phyloP scores from a whole-genome alignment of 2,113 vertebrate species.

The Myotis davidii region DNA sequence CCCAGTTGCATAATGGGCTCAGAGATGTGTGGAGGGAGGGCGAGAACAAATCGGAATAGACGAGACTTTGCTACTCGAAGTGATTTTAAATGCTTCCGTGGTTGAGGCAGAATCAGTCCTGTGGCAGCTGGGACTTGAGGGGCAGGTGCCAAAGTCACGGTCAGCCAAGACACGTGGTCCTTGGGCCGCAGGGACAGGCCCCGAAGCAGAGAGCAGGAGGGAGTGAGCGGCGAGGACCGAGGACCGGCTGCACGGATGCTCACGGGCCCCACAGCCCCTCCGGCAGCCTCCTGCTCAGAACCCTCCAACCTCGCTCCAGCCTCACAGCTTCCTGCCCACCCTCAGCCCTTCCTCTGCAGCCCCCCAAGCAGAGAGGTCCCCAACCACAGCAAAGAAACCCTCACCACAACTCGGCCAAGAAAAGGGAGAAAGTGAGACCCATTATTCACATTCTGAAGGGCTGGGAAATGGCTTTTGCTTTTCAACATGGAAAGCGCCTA shows the following conservation, averaged over 20 bases:
- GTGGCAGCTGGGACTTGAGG: background rate
- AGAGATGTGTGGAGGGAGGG: background rate
- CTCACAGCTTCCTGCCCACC: background rate
- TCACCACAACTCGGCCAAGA: slow-evolving; percentile 55
- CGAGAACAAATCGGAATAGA: background rate
- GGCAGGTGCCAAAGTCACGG: slow-evolving; percentile 17
- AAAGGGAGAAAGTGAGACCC: slow-evolving; percentile 64
- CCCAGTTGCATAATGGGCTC: background rate
- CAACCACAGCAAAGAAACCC: background rate
- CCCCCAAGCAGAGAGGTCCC: slow-evolving; percentile 12
- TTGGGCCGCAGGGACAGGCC: background rate
- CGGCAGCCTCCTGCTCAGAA: background rate
- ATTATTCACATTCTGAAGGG: slow-evolving; percentile 71
- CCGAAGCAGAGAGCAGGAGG: too few species aligned
- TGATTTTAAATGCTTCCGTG: background rate
- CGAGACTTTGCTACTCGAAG: background rate
- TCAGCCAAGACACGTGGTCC: background rate
- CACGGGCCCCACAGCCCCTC: background rate
- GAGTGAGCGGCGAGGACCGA: too few species aligned
- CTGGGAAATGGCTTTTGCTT: slow-evolving; percentile 79
- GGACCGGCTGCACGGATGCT: background rate
- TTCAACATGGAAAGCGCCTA: slow-evolving; percentile 77
- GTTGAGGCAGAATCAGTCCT: background rate
- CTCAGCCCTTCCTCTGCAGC: slow-evolving; percentile 4
- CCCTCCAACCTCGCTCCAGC: background rate